Conservation (phyloP, 2,113 vertebrate genomes). For the Hylia prasina region DNA sequence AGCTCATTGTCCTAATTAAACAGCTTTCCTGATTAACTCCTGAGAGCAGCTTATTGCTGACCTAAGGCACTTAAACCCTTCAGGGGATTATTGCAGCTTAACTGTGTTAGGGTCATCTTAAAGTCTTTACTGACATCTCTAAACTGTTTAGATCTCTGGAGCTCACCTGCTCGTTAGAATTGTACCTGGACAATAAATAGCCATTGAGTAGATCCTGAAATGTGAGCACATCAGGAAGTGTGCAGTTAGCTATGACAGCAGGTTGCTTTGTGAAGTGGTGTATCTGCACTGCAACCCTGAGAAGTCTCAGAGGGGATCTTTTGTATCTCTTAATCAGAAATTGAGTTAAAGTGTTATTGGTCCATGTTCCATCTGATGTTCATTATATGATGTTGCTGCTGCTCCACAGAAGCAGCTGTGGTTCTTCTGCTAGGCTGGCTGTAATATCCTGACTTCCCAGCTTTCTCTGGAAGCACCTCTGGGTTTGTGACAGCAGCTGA, state of each 20-base stretch:
- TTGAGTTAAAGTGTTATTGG: background rate
- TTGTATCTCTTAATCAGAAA: background rate
- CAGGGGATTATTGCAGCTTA: conserved; percentile 29
- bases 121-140: background rate
- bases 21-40: conserved; percentile 12
- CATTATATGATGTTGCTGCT: accelerated
- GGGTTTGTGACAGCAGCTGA: background rate
- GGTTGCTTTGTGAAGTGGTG: background rate
- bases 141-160: background rate
- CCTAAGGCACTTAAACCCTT: conserved; percentile 39
- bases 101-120: background rate
- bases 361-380: background rate
- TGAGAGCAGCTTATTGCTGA: background rate
- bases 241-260: accelerated
- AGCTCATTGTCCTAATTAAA: background rate
- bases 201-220: background rate
- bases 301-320: background rate
- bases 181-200: background rate
- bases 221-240: background rate
- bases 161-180: background rate
- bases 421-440: background rate
- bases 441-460: background rate
- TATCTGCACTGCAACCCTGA: background rate
- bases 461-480: background rate
- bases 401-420: background rate